These are phyloP conservation scores for Drosophila lacertosa DNA, from an alignment of 1,140 invertebrate genomes.

Conservation along the genomic window DNA sequence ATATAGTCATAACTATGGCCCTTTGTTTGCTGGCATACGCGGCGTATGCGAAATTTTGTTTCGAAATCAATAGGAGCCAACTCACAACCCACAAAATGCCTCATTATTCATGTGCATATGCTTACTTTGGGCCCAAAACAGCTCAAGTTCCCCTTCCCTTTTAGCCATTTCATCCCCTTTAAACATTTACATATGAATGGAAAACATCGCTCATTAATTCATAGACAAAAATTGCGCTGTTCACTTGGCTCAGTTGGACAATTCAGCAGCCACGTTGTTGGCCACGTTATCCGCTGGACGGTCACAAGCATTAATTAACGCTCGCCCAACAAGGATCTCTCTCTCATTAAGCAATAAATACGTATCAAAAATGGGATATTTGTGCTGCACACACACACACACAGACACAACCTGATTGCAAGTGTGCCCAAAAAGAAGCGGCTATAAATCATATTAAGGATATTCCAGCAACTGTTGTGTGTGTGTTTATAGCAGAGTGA, in stretches of 20 bases:
- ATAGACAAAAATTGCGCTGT: slow-evolving; percentile 68
- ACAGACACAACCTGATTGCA: no score
- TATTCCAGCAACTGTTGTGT: no score
- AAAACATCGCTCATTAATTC: slow-evolving; percentile 57
- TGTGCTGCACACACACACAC: no score
- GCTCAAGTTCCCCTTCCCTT: slow-evolving; percentile 7
- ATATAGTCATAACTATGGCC: slow-evolving; percentile 21
- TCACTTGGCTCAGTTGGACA: slow-evolving; percentile 51
- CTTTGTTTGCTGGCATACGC: slow-evolving; percentile 28
- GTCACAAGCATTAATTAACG: background rate
- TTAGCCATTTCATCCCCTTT: background rate
- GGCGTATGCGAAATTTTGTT: slow-evolving; percentile 45
- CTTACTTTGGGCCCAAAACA: slow-evolving; percentile 62
- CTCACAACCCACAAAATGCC: slow-evolving; percentile 62
- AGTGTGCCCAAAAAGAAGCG: no score
- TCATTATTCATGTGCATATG: slow-evolving; percentile 74
- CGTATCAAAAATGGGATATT: no score
- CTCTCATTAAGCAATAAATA: no score
- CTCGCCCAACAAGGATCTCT: background rate
- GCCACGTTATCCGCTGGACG: background rate
- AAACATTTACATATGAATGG: slow-evolving; percentile 31
- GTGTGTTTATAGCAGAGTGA: no score
- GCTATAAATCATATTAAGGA: no score
- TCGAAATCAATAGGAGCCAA: slow-evolving; percentile 72
- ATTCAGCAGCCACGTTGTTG: background rate